A percentile compares a stretch with the other conserved stretches of the same genome.
These are phyloP conservation scores for Saccostrea echinata DNA, from an alignment of 1,140 invertebrate species.

Conservation along the genomic window DNA sequence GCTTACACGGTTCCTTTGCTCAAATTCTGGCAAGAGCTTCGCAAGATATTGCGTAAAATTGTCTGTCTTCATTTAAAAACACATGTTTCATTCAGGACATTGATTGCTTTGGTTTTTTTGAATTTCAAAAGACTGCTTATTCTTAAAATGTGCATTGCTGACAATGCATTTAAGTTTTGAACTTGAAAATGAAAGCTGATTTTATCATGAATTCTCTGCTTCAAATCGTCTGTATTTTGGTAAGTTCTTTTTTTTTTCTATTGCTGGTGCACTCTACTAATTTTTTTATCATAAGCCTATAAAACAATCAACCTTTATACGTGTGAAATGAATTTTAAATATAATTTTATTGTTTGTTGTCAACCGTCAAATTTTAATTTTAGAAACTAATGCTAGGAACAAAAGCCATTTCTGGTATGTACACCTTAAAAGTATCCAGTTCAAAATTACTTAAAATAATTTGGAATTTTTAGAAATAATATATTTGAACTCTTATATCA, in stretches of 20 bases:
- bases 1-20: not conserved
- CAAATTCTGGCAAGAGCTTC: not conserved
- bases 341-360: too few relatives aligned
- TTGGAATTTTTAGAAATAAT: too few relatives aligned
- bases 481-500: too few relatives aligned
- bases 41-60: slow-evolving; percentile 26
- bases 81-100: not conserved
- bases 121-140: not conserved
- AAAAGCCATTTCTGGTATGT: too few relatives aligned
- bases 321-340: too few relatives aligned
- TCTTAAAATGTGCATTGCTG: not conserved
- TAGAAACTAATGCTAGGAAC: too few relatives aligned
- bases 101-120: not conserved
- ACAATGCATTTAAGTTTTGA: not conserved
- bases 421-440: too few relatives aligned
- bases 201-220: not conserved
- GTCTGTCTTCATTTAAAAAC: not conserved
- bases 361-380: too few relatives aligned
- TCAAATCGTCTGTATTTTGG: slow-evolving; percentile 3
- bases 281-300: too few relatives aligned
- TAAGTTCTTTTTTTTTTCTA: slow-evolving; percentile 12
- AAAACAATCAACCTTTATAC: too few relatives aligned
- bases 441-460: too few relatives aligned
- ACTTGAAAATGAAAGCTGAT: not conserved
- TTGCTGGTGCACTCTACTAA: not conserved